Conservation (phyloP, 1,140 invertebrate species). For the Drosophila biarmipes region DNA sequence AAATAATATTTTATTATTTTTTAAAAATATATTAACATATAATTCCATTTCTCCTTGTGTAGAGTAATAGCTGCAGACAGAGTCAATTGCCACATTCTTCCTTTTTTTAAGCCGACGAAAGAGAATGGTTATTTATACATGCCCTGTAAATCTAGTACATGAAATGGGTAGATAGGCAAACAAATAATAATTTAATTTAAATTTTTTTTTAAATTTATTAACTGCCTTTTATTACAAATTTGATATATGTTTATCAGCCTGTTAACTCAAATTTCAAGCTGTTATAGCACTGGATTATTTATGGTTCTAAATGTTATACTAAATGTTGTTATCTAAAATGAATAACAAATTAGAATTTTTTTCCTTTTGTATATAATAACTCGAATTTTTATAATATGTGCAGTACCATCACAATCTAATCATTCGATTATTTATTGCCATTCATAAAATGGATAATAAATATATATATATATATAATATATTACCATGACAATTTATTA, state of each 20-base stretch:
- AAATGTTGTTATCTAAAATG: too few relatives aligned
- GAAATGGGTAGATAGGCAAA: background rate
- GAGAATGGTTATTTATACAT: slow-evolving; percentile 38
- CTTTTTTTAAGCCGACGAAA: slow-evolving; percentile 36
- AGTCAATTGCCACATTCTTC: slow-evolving; percentile 55
- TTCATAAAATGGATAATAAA: too few relatives aligned
- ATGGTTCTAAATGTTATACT: background rate
- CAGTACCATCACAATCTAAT: too few relatives aligned
- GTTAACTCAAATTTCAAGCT: background rate
- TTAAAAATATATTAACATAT: background rate
- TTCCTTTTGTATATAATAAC: too few relatives aligned
- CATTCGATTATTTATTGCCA: too few relatives aligned
- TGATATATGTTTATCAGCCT: background rate
- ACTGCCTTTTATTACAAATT: background rate
- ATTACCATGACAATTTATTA: too few relatives aligned
- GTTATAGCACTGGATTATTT: background rate
- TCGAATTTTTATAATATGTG: too few relatives aligned
- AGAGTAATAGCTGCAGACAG: background rate
- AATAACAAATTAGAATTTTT: too few relatives aligned
- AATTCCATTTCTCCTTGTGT: background rate
- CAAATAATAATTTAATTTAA: background rate
- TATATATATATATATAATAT: too few relatives aligned
- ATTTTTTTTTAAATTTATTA: background rate
- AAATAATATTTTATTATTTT: background rate
- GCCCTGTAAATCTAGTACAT: background rate